These are phyloP conservation scores for Cacatua alba DNA, from an alignment of 2,113 vertebrate species.

Conservation along the genomic window DNA sequence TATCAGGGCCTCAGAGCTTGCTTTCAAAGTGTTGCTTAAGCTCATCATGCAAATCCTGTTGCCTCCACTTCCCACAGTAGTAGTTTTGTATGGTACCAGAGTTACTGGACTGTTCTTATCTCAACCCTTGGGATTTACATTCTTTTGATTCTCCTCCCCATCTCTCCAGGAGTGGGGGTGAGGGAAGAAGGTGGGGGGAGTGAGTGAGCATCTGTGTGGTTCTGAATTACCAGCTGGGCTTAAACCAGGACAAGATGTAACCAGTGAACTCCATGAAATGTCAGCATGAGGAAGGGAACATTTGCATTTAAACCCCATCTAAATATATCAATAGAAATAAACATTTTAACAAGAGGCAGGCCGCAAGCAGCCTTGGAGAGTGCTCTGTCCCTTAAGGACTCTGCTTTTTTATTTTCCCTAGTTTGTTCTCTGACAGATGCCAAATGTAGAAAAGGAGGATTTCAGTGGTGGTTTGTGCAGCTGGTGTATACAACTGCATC, in stretches of 20 bases:
- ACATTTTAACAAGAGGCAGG: constrained; percentile 8
- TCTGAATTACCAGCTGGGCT: too few species aligned
- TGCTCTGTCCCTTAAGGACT: background rate
- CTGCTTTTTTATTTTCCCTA: background rate
- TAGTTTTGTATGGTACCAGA: too few species aligned
- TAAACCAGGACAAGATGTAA: background rate
- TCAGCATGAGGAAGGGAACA: background rate
- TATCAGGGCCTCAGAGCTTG: too few species aligned
- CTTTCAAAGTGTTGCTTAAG: too few species aligned
- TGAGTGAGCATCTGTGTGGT: too few species aligned
- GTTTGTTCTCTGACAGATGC: constrained; percentile 15
- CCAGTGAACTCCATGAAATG: background rate
- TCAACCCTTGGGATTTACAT: too few species aligned
- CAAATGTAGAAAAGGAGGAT: background rate
- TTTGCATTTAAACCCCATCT: constrained; percentile 34
- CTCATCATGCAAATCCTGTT: too few species aligned
- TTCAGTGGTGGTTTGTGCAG: background rate
- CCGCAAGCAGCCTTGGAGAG: background rate
- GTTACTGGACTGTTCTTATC: too few species aligned
- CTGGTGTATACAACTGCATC: background rate
- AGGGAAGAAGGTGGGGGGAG: too few species aligned
- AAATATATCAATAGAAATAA: constrained; percentile 48
- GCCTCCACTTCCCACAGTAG: too few species aligned
- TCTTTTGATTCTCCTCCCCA: too few species aligned
- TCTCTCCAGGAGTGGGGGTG: too few species aligned